phyloP scores from a whole-genome alignment of 2,113 vertebrate species.

The Zootoca vivipara region DNA sequence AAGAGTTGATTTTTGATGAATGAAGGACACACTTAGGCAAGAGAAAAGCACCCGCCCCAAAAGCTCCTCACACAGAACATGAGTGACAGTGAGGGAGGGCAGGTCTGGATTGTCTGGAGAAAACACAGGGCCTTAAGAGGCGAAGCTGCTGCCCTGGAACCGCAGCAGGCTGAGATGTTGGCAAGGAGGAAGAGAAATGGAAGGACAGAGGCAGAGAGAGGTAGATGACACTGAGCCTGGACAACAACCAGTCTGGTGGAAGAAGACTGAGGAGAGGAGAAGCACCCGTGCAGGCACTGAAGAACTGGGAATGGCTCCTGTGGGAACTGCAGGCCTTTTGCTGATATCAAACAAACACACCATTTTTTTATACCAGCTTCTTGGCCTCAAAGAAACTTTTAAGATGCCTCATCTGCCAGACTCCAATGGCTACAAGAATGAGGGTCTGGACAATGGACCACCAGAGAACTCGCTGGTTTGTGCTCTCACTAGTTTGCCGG shows the following conservation, averaged over 20 bases:
- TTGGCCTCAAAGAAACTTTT: slow-evolving; percentile 96
- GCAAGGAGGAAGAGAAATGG: background rate
- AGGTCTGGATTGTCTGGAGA: background rate
- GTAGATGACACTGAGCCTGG: slow-evolving; percentile 11
- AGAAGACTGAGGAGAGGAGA: background rate
- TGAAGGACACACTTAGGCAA: background rate
- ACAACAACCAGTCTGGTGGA: background rate
- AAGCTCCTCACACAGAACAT: background rate
- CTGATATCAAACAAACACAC: background rate
- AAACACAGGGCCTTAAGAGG: background rate
- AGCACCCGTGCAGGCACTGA: background rate
- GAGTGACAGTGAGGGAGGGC: background rate
- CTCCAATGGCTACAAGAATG: slow-evolving; percentile 89
- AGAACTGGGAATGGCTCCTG: background rate
- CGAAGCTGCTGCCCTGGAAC: background rate
- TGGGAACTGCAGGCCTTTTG: background rate
- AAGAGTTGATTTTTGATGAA: background rate
- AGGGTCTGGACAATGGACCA: slow-evolving; percentile 94
- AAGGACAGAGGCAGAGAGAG: slow-evolving; percentile 7
- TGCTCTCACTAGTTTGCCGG: slow-evolving; percentile 91
- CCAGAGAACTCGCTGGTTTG: slow-evolving; percentile 92
- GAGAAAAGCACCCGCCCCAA: background rate
- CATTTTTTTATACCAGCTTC: slow-evolving; percentile 84
- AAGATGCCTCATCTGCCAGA: slow-evolving; percentile 94
- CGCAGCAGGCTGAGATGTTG: background rate